Conservation (phyloP, 2,888 invertebrate species). For the Trypoxylon attenuatum region DNA sequence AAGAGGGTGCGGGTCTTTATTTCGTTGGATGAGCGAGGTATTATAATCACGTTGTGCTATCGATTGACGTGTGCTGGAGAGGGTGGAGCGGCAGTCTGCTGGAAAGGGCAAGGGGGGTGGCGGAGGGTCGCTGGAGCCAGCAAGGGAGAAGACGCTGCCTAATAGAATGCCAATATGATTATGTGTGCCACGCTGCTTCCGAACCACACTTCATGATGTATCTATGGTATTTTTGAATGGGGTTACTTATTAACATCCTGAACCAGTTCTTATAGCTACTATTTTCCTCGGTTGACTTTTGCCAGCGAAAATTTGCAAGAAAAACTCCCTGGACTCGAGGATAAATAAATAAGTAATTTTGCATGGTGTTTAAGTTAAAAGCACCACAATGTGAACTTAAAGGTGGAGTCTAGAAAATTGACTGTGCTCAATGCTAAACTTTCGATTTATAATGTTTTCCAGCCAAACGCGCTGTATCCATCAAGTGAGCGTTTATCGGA, state of each 20-base stretch:
- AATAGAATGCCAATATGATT: slow-evolving; percentile 71
- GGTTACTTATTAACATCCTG: too few relatives aligned
- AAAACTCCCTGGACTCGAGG: too few relatives aligned
- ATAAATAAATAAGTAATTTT: too few relatives aligned
- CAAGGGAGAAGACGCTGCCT: slow-evolving; percentile 59
- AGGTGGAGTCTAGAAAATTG: too few relatives aligned
- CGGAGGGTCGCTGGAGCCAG: slow-evolving; percentile 30
- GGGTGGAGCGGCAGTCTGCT: slow-evolving; percentile 40
- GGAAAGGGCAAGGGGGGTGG: slow-evolving; percentile 31
- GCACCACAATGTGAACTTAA: too few relatives aligned
- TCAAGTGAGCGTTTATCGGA: slow-evolving; percentile 44
- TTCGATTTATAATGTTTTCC: slow-evolving; percentile 55
- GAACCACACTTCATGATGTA: slow-evolving; percentile 59
- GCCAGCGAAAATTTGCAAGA: too few relatives aligned
- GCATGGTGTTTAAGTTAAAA: too few relatives aligned
- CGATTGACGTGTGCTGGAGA: slow-evolving; percentile 58
- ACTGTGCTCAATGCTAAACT: slow-evolving; percentile 35
- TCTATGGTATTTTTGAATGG: slow-evolving; percentile 47
- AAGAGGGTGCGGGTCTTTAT: slow-evolving; percentile 48
- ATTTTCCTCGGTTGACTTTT: too few relatives aligned
- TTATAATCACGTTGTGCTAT: slow-evolving; percentile 64
- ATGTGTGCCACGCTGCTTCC: slow-evolving; percentile 65
- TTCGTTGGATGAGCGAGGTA: slow-evolving; percentile 55
- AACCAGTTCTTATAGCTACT: too few relatives aligned
- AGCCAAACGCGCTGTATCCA: slow-evolving; percentile 40